Conservation (phyloP, 1,140 invertebrate genomes). For the Achroia grisella region DNA sequence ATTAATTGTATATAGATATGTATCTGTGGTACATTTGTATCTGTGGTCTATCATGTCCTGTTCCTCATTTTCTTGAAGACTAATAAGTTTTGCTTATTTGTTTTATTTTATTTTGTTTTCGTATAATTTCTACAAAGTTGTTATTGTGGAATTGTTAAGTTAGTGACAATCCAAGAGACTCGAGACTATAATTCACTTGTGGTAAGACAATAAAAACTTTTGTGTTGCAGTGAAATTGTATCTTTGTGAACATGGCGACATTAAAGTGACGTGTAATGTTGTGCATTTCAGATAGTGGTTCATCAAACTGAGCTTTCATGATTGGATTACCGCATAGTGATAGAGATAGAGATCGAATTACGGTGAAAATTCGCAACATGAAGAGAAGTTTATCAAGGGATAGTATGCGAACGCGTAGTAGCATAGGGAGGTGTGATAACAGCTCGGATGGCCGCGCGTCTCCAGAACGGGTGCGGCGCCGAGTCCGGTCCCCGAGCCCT, state of each 20-base stretch:
- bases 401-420: constrained; percentile 83
- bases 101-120: neutral
- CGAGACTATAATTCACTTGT: constrained; percentile 31
- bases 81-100: too few species aligned
- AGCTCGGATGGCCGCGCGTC: constrained; percentile 89
- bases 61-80: too few species aligned
- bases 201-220: constrained; percentile 55
- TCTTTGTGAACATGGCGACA: constrained; percentile 60
- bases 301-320: constrained; percentile 76
- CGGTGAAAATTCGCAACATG: constrained; percentile 90
- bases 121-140: neutral
- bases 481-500: constrained; percentile 83
- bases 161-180: constrained; percentile 1
- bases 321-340: constrained; percentile 79
- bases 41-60: too few species aligned
- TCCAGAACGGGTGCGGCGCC: constrained; percentile 83
- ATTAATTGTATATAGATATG: too few species aligned
- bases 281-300: constrained; percentile 73
- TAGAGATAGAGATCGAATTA: constrained; percentile 85
- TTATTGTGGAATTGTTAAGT: neutral
- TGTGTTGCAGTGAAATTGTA: constrained; percentile 30
- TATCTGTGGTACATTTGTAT: too few species aligned
- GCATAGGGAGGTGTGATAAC: constrained; percentile 89
- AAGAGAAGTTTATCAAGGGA: constrained; percentile 89
- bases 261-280: constrained; percentile 73